Base-by-base conservation (phyloP, 2,113 vertebrate species). In the Lophochroa leadbeateri region DNA sequence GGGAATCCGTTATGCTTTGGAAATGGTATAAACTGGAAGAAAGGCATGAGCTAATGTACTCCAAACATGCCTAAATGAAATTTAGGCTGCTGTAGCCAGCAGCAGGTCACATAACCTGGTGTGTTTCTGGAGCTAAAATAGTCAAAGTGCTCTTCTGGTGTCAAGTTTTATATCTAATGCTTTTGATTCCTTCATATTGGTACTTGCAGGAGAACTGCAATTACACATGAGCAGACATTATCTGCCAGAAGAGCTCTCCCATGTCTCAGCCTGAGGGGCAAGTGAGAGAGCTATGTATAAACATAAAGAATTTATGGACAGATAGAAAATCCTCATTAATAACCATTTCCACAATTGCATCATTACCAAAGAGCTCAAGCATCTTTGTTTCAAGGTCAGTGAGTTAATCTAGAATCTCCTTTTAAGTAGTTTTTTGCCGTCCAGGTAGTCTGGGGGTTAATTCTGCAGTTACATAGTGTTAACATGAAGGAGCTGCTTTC, bases 401-500 rank as follows among this genome's bases (percentile, higher is more conserved):
- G 37, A 60, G 33, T 71, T 64, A 31, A 68, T 64, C 23, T 58
- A 68, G 35, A 75, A 76, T 87, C 57, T 93, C 50, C 78, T 90
- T 89, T 94, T 90, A 93, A 94, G 90, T 28, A 82, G 57, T 72
- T 79, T 87, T 93, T 41, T 35, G 35, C 78, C 80, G 33, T 76
- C 44, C 49, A 90, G 47, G 24, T 81, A 76, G 79, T 57, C 52
- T 68, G 75, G 33, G 53, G 31, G 76, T 92, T 80, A 82, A 50
- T 93, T 94, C 75, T 90, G 27, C 35, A 71, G 0, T 39, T 39
- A 21, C 0, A 1, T 69, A 44, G 67, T 47, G 60, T 67, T 84
- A 78, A 71, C 47, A 31, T 60, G 94, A 64, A 78, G 2, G 37
- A 83, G 25, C 68, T 88, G 58, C 60, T 65, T 68, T 21, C 72